Evolutionary conservation across 2,797 vertebrate genomes (phyloP).

Genomic region (Acrossocheilus wenchowensis): DNA sequence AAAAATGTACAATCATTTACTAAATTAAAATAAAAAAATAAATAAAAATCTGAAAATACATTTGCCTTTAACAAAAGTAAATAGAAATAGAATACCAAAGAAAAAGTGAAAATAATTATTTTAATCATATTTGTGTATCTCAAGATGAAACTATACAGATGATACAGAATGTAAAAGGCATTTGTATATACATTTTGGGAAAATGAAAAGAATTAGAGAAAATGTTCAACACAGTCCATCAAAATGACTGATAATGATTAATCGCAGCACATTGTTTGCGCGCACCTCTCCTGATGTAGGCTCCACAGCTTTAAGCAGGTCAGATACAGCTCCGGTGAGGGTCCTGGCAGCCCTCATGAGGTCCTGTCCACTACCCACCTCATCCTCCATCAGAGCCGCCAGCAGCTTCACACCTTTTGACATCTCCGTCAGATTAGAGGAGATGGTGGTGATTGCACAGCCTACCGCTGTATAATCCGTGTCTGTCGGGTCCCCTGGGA

Average conservation of each 20-base stretch:
- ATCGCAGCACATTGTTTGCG: not conserved
- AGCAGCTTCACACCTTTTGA: constrained; percentile 95
- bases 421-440: constrained; percentile 98
- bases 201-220: not conserved
- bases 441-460: constrained; percentile 97
- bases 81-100: not conserved
- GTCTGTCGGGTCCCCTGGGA: constrained; percentile 91
- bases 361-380: constrained; percentile 93
- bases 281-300: constrained; percentile 93
- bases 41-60: not conserved
- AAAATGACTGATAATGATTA: not conserved
- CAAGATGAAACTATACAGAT: not conserved
- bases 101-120: not conserved
- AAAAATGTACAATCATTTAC: not conserved
- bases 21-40: not conserved
- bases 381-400: constrained; percentile 94
- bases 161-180: not conserved
- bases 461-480: constrained; percentile 97
- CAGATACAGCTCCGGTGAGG: constrained; percentile 91
- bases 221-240: not conserved
- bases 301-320: constrained; percentile 93
- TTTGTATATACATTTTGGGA: not conserved
- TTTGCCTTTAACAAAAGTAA: not conserved
- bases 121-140: not conserved
- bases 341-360: constrained; percentile 93